Base-by-base conservation (phyloP, 2,797 vertebrate species). In the Pseudopleuronectes americanus region DNA sequence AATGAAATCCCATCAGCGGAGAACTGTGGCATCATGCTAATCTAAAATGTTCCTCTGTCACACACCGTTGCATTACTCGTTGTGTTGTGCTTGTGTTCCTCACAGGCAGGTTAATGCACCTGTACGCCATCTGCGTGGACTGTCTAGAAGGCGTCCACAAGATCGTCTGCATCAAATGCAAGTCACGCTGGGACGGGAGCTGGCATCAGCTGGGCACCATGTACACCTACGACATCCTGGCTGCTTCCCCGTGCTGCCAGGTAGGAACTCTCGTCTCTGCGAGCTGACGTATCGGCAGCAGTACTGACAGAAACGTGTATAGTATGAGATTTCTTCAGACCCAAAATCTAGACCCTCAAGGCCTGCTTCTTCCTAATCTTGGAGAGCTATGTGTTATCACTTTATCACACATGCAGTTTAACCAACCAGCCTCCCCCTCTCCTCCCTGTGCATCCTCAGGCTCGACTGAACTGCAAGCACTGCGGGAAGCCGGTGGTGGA, bases 161-260 rank as follows among this genome's bases (percentile, higher is more conserved):
- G 96, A 98, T 99, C 64, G 96, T 99, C 89, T 99, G 98, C 94
- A 98, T 99, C 92, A 99, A 99, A 89, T 99, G 98, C 93, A 99
- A 99, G 91, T 99, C 97, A 0, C 96, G 96, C 52, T 99, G 98
- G 98, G 98, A 99, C 47, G 98, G 98, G 81, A 99, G 98, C 94
- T 99, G 98, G 97, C 98, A 99, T 90, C 98, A 99, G 77, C 91
- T 99, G 93, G 98, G 98, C 89, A 99, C 98, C 62, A 97, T 99
- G 97, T 99, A 99, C 58, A 99, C 98, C 74, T 99, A 99, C 0
- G 98, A 99, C 87, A 99, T 99, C 89, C 93, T 99, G 94, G 98
- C 98, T 43, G 98, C 98, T 49, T 97, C 97, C 22, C 98, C 98
- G 0, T 99, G 98, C 88, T 99, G 98, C 92, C 98, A 99, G 97